Evolutionary conservation across 2,113 vertebrate genomes (phyloP).

Genomic region (Physeter macrocephalus): DNA sequence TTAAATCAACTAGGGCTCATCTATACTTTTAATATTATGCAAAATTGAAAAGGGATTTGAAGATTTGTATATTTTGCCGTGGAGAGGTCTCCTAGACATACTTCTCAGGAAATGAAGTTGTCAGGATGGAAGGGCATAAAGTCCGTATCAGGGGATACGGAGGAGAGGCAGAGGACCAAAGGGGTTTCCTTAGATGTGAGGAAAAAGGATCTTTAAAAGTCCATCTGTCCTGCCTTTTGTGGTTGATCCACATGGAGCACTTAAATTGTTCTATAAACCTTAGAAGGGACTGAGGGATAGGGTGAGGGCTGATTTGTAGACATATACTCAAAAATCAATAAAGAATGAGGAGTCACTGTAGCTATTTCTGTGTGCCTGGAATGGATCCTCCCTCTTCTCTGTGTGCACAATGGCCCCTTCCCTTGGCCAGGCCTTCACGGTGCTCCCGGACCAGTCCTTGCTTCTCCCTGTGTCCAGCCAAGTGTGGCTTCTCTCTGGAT

Average conservation of each 20-base stretch:
- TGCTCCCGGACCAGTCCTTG: no score
- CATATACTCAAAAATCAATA: background rate
- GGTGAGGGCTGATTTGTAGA: background rate
- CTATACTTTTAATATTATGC: background rate
- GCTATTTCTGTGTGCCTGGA: background rate
- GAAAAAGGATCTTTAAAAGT: background rate
- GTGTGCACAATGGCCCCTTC: fast-evolving
- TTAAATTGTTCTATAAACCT: background rate
- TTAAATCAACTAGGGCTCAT: background rate
- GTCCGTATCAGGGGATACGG: no score
- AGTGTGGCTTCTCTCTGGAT: background rate
- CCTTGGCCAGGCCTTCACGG: no score
- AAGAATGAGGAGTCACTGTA: background rate
- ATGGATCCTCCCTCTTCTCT: background rate
- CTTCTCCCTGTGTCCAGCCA: background rate
- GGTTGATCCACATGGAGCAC: background rate
- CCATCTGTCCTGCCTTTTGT: background rate
- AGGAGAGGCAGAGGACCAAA: background rate
- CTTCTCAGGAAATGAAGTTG: background rate
- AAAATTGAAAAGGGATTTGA: background rate
- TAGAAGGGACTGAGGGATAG: background rate
- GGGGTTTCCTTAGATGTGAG: background rate
- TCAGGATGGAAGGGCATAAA: background rate
- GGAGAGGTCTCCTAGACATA: background rate
- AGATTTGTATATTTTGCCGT: background rate